These are phyloP conservation scores for Gymnocephalus cernua DNA, from an alignment of 2,113 vertebrate genomes.

Conservation along the genomic window DNA sequence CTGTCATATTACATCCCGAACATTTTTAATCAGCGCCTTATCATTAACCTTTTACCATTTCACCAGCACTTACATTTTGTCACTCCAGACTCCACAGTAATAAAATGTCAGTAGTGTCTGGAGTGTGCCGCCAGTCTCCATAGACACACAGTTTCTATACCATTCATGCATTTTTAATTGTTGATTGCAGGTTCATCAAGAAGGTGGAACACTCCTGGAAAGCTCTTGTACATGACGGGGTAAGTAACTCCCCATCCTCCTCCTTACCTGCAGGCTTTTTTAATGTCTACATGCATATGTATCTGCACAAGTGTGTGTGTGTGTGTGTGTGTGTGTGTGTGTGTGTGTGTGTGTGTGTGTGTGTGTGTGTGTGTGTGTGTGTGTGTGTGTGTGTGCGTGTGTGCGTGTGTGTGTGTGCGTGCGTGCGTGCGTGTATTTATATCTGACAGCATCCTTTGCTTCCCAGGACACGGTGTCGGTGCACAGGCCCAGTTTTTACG, in stretches of 20 bases:
- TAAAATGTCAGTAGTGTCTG: too few relatives aligned
- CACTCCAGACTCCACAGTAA: too few relatives aligned
- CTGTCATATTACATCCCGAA: neutral
- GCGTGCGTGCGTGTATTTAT: neutral
- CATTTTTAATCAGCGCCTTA: neutral
- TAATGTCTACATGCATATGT: too few relatives aligned
- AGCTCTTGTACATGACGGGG: constrained; percentile 95
- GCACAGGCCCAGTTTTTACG: constrained; percentile 95
- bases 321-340: neutral
- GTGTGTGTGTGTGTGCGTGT: too few relatives aligned
- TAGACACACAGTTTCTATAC: neutral
- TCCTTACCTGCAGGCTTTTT: neutral
- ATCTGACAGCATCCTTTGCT: neutral
- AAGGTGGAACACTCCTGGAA: constrained; percentile 99
- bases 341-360: too few relatives aligned
- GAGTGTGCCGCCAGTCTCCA: neutral
- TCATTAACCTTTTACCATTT: too few relatives aligned
- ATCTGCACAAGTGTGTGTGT: neutral
- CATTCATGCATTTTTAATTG: neutral
- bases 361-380: neutral
- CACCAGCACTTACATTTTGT: too few relatives aligned
- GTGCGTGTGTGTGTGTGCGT: neutral
- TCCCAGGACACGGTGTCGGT: constrained; percentile 94
- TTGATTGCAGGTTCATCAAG: constrained; percentile 91
- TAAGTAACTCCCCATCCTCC: constrained; percentile 66